Conservation (phyloP, 2,888 invertebrate genomes). For the Petrolisthes manimaculis region DNA sequence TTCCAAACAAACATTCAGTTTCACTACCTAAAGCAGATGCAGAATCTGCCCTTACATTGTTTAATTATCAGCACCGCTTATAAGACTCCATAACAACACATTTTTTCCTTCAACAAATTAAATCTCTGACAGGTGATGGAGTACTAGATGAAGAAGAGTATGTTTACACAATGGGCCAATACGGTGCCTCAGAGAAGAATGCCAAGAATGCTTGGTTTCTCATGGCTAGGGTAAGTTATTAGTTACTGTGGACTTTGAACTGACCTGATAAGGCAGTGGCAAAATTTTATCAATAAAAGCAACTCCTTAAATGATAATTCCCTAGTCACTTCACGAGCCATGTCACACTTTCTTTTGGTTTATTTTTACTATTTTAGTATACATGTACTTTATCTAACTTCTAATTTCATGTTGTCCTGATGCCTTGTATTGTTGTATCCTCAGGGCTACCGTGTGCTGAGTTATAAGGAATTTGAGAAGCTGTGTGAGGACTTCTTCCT, state of each 20-base stretch:
- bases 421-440: not conserved
- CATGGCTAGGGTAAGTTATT: conserved; percentile 25
- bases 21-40: no score
- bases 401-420: not conserved
- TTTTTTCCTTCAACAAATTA: not conserved
- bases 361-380: not conserved
- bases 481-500: conserved; percentile 50
- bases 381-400: not conserved
- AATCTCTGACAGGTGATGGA: conserved; percentile 31
- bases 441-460: conserved; percentile 31
- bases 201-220: conserved; percentile 48
- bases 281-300: no score
- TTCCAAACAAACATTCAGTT: no score
- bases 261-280: no score
- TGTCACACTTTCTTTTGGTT: no score
- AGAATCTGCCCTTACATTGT: no score
- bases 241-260: no score
- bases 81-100: not conserved
- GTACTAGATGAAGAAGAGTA: conserved; percentile 53
- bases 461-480: conserved; percentile 9
- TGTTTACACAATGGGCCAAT: conserved; percentile 44
- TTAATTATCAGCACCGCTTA: no score
- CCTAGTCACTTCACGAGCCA: no score
- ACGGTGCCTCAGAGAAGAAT: conserved; percentile 34
- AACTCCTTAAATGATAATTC: no score